Evolutionary conservation across 2,113 vertebrate genomes (phyloP).

Genomic region (Crotalus helleri): DNA sequence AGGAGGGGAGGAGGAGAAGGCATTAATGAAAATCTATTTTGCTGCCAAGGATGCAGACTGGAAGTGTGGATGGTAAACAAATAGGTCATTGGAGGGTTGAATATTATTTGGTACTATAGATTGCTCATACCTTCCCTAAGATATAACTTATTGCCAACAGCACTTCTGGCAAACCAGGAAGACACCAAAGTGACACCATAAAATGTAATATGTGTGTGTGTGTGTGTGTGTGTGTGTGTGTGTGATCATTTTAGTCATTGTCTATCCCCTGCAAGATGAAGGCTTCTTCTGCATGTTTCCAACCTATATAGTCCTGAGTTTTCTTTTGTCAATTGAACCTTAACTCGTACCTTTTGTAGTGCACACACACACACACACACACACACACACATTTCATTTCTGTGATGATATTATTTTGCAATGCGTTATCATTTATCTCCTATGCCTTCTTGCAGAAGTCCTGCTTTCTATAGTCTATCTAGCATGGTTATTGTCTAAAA

Average conservation of each 20-base stretch:
- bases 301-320: too few relatives aligned
- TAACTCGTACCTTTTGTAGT: too few relatives aligned
- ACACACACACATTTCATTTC: background rate
- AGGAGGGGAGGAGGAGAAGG: background rate
- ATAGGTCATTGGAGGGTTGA: background rate
- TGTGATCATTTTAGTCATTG: too few relatives aligned
- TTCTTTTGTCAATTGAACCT: too few relatives aligned
- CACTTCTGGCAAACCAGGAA: background rate
- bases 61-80: background rate
- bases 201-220: background rate
- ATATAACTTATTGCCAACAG: background rate
- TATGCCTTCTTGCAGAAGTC: background rate
- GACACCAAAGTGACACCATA: background rate
- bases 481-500: background rate
- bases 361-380: too few relatives aligned
- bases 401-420: background rate
- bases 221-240: too few relatives aligned
- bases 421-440: background rate
- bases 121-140: background rate
- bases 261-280: too few relatives aligned
- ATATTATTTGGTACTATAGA: background rate
- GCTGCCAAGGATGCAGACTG: background rate
- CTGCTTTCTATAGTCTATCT: conserved; percentile 11
- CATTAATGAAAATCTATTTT: background rate
- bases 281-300: too few relatives aligned